Conservation (phyloP, 2,888 invertebrate species). For the Coleophora flavipennella region DNA sequence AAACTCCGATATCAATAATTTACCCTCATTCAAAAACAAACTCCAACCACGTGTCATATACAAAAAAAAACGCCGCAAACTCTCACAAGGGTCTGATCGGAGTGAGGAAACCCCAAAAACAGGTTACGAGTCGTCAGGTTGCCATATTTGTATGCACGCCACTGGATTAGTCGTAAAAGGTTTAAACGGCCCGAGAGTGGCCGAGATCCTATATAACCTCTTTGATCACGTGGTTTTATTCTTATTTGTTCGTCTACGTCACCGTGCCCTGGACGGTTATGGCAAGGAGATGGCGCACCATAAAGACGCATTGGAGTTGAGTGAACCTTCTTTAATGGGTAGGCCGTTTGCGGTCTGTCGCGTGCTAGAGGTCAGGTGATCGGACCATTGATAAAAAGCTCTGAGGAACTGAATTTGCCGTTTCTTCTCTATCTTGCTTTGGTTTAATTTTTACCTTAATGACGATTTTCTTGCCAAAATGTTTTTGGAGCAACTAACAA, state of each 20-base stretch:
- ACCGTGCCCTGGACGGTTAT: conserved; percentile 37
- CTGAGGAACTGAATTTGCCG: too few relatives aligned
- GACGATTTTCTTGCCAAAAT: too few relatives aligned
- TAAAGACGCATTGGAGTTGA: too few relatives aligned
- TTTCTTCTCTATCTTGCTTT: too few relatives aligned
- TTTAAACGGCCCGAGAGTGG: conserved; percentile 53
- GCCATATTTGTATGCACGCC: conserved; percentile 63
- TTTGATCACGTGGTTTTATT: conserved; percentile 52
- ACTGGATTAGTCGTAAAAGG: conserved; percentile 71
- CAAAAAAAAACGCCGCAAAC: conserved; percentile 36
- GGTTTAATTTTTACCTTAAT: too few relatives aligned
- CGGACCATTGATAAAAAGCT: too few relatives aligned
- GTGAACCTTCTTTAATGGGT: too few relatives aligned
- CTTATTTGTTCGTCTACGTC: conserved; percentile 44
- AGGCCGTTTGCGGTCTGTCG: too few relatives aligned
- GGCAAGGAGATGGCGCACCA: conserved; percentile 41
- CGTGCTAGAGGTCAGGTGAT: too few relatives aligned
- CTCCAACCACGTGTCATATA: conserved; percentile 14
- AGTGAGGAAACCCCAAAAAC: conserved; percentile 67
- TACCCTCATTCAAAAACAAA: not conserved
- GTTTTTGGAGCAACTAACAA: too few relatives aligned
- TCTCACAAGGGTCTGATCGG: conserved; percentile 38
- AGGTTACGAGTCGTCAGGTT: conserved; percentile 67
- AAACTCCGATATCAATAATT: too few relatives aligned
- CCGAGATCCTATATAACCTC: too few relatives aligned